A percentile compares a stretch with the other conserved stretches of the same genome.
phyloP scores from a whole-genome alignment of 2,113 vertebrate species.

The Tonatia bakeri region DNA sequence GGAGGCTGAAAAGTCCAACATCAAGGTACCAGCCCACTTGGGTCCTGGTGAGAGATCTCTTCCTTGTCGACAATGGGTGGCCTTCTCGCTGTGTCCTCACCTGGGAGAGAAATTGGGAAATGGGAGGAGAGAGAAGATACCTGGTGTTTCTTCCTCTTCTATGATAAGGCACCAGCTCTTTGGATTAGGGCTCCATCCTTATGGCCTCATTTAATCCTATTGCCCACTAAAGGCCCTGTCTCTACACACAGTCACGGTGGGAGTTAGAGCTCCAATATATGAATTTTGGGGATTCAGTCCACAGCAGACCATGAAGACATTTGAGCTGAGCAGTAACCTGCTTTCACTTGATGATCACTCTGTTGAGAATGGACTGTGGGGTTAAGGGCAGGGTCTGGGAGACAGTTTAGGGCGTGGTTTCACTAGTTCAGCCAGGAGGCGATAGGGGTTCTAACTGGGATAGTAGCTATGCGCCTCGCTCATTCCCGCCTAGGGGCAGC shows the following conservation, averaged over 20 bases:
- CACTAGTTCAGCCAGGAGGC: too few species aligned
- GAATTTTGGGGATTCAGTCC: background rate
- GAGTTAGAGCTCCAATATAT: background rate
- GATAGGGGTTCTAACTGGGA: too few species aligned
- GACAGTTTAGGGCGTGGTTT: background rate
- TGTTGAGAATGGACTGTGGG: background rate
- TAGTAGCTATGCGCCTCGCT: background rate
- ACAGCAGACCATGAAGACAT: background rate
- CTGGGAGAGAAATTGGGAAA: background rate
- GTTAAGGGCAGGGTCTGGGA: background rate
- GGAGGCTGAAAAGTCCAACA: background rate
- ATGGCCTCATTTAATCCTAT: background rate
- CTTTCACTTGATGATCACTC: background rate
- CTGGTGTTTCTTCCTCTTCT: background rate
- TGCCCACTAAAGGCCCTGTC: background rate
- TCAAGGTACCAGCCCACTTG: background rate
- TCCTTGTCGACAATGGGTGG: background rate
- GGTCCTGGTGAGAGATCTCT: background rate
- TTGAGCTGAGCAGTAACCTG: background rate
- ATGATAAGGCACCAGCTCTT: background rate
- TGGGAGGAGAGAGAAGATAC: background rate
- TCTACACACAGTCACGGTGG: background rate
- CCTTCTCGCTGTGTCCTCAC: background rate
- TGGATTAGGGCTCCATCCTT: background rate
- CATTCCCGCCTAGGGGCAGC: background rate